Evolutionary conservation across 2,113 vertebrate species (phyloP).

Genomic region (Mola mola): DNA sequence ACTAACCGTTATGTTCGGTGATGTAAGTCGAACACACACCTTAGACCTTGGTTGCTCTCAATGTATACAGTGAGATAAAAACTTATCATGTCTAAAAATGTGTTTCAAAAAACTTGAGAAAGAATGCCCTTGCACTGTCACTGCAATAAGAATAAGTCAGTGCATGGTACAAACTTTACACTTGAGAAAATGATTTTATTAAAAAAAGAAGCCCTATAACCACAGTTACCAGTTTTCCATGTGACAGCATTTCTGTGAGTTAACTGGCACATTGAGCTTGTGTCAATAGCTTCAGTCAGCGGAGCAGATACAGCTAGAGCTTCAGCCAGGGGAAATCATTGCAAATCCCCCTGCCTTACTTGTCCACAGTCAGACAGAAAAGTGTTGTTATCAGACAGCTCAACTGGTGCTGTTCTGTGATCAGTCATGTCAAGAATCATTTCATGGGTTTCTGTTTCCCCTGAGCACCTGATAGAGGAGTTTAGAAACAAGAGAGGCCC

Average conservation of each 20-base stretch:
- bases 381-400: slow-evolving; percentile 71
- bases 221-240: slow-evolving; percentile 33
- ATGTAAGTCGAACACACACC: not conserved
- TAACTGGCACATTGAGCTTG: slow-evolving; percentile 22
- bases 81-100: too few species aligned
- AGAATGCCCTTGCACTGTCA: too few species aligned
- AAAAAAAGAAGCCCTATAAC: slow-evolving; percentile 3
- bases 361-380: slow-evolving; percentile 66
- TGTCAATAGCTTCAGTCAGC: slow-evolving; percentile 43
- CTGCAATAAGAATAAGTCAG: not conserved
- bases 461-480: slow-evolving; percentile 34
- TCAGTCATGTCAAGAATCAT: slow-evolving; percentile 72
- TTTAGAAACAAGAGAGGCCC: slow-evolving; percentile 37
- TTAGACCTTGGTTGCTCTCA: not conserved
- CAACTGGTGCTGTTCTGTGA: slow-evolving; percentile 61
- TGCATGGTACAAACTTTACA: slow-evolving; percentile 3
- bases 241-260: slow-evolving; percentile 36
- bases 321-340: slow-evolving; percentile 64
- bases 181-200: not conserved
- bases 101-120: not conserved
- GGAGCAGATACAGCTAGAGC: slow-evolving; percentile 39
- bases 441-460: slow-evolving; percentile 52
- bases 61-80: too few species aligned
- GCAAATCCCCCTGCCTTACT: slow-evolving; percentile 58
- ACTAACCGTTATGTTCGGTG: slow-evolving; percentile 1